Conservation (phyloP, 2,797 vertebrate genomes). For the Urophycis tenuis region DNA sequence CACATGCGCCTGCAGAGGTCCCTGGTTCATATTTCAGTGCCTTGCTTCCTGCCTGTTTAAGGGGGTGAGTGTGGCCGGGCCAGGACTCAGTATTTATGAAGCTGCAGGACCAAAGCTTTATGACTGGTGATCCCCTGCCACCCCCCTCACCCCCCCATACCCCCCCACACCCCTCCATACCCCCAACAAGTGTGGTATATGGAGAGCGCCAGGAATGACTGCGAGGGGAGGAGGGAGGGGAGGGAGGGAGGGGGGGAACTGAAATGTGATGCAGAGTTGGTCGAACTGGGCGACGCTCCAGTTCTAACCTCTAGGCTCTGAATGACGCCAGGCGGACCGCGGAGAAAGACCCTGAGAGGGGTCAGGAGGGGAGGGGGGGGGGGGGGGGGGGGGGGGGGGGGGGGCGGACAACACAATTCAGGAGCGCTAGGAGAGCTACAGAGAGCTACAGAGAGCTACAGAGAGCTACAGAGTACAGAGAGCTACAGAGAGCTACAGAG, state of each 20-base stretch:
- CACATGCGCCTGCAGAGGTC: constrained; percentile 23
- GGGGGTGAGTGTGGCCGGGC: constrained; percentile 29
- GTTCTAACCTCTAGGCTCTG: constrained; percentile 32
- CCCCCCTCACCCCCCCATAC: constrained; percentile 22
- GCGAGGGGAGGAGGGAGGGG: background rate
- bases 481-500: no score
- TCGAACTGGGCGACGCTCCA: constrained; percentile 25
- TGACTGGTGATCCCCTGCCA: constrained; percentile 46
- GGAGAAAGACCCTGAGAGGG: constrained; percentile 14
- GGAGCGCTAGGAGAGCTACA: background rate
- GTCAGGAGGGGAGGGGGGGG: constrained; percentile 1
- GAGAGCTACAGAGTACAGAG: no score
- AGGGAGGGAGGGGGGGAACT: background rate
- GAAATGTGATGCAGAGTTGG: constrained; percentile 36
- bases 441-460: no score
- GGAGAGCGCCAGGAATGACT: constrained; percentile 29
- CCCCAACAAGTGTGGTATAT: constrained; percentile 36
- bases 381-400: constrained; percentile 10
- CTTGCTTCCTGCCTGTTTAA: constrained; percentile 40
- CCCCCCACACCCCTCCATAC: constrained; percentile 24
- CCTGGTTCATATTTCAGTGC: constrained; percentile 39
- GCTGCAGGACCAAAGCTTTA: constrained; percentile 36
- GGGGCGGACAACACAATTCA: constrained; percentile 24
- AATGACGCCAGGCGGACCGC: constrained; percentile 36
- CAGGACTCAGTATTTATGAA: constrained; percentile 47